Conservation (phyloP, 2,888 invertebrate species). For the Dendrolimus houi region DNA sequence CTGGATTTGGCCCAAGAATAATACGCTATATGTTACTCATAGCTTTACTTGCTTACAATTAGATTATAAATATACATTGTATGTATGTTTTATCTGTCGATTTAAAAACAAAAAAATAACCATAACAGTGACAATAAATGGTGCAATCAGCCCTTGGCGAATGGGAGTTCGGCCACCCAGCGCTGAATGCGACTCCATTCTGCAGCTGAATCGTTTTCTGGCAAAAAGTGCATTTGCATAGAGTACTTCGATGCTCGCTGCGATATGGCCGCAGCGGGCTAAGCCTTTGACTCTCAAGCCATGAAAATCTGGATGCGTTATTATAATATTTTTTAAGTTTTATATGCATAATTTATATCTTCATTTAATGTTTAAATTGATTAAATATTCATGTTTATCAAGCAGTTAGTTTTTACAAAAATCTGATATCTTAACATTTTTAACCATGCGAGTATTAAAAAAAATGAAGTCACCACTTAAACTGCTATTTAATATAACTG, state of each 20-base stretch:
- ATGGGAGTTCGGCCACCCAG: slow-evolving; percentile 49
- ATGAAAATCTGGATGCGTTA: slow-evolving; percentile 27
- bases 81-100: background rate
- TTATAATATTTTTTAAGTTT: background rate
- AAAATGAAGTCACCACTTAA: too few relatives aligned
- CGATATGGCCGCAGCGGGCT: slow-evolving; percentile 55
- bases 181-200: slow-evolving; percentile 38
- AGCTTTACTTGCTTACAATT: background rate
- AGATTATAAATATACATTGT: background rate
- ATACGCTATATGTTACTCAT: too few relatives aligned
- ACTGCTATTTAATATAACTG: too few relatives aligned
- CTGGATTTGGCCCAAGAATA: background rate
- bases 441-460: too few relatives aligned
- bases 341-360: too few relatives aligned
- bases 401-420: too few relatives aligned
- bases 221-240: slow-evolving; percentile 76
- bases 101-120: background rate
- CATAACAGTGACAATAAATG: background rate
- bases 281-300: slow-evolving; percentile 18
- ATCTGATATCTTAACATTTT: too few relatives aligned
- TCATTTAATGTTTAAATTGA: too few relatives aligned
- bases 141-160: slow-evolving; percentile 3
- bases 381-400: too few relatives aligned
- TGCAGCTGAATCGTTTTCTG: slow-evolving; percentile 62
- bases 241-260: slow-evolving; percentile 50